These are phyloP conservation scores for Xenus cinereus DNA, from an alignment of 2,113 vertebrate genomes.

Conservation along the genomic window DNA sequence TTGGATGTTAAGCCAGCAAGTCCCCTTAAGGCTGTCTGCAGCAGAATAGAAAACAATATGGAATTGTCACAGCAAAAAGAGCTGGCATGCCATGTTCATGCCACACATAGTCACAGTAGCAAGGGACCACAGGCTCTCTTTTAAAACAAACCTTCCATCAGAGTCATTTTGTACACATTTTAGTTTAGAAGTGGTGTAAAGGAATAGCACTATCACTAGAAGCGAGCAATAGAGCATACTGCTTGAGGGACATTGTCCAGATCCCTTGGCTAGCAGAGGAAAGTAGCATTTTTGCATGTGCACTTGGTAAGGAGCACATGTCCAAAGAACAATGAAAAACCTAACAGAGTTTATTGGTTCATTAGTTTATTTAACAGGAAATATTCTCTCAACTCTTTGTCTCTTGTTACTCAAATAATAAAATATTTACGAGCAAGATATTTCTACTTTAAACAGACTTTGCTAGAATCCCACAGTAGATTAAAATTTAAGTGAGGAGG, in stretches of 20 bases:
- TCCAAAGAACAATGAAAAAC: not conserved
- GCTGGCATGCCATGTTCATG: not conserved
- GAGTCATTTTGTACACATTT: not conserved
- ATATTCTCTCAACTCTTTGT: not conserved
- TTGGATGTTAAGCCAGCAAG: constrained; percentile 80
- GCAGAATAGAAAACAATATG: not conserved
- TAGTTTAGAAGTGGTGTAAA: not conserved
- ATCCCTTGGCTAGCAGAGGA: not conserved
- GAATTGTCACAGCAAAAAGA: not conserved
- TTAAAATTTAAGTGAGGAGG: not conserved
- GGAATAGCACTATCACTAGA: not conserved
- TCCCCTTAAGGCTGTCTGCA: constrained; percentile 81
- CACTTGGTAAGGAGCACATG: not conserved
- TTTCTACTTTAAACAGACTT: not conserved
- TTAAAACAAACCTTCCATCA: not conserved
- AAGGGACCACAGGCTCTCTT: not conserved
- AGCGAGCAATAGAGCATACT: not conserved
- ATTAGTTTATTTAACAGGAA: not conserved
- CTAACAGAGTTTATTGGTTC: not conserved
- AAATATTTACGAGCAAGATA: not conserved
- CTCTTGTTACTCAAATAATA: not conserved
- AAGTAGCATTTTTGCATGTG: not conserved
- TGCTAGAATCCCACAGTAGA: not conserved
- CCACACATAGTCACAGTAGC: not conserved
- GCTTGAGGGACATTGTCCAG: not conserved